Evolutionary conservation across 2,113 vertebrate genomes (phyloP), one percentile per base, ranked within the genome.

Genomic region (Genyomyrus donnyi): DNA sequence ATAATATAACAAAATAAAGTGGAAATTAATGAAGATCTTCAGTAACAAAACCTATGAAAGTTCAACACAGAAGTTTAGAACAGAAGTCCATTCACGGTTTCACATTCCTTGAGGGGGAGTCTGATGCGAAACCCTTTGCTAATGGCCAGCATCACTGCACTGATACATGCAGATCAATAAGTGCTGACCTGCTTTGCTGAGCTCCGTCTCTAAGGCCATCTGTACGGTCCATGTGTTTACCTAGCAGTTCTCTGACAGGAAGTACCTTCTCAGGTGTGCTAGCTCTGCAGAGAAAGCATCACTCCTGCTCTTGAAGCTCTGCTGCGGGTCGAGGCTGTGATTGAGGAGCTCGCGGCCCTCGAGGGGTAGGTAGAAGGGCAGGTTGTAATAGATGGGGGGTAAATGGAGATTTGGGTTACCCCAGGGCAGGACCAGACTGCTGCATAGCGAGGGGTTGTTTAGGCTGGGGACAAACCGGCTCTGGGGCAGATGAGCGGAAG

Each of bases 381-480:
- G 89, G 35, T 91, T 83, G 8, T 91, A 89, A 70, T 93, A 93
- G 48, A 93, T 45, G 5, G 90, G 74, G n/a, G 91, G 49, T 0
- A 90, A 89, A n/a, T 83, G 31, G 87, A 92, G 31, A 89, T 89
- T 91, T 0, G 91, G 49, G 6, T 93, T 91, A n/a, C 90, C 50
- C 93, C 94, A 95, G 2, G 94, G 93, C n/a, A 93, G 74, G 87
- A 93, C 89, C 0, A 93, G 88, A 42, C 89, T 91, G 50, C 74
- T 91, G 52, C 83, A 85, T 66, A 91, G 24, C 8, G 89, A 50
- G 0, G 91, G 11, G 52, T 91, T 91, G 74, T 66, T 91, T 58
- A 93, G 6, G 5, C 85, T 46, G 1, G 93, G 92, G 15, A 94
- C 52, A 17, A 93, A 89, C 91, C 94, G 93, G 2, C 49, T 91